Percentiles rank a stretch among this genome's conserved stretches.
Evolutionary conservation across 2,797 vertebrate species (phyloP).

Genomic region (Rhinella marina): DNA sequence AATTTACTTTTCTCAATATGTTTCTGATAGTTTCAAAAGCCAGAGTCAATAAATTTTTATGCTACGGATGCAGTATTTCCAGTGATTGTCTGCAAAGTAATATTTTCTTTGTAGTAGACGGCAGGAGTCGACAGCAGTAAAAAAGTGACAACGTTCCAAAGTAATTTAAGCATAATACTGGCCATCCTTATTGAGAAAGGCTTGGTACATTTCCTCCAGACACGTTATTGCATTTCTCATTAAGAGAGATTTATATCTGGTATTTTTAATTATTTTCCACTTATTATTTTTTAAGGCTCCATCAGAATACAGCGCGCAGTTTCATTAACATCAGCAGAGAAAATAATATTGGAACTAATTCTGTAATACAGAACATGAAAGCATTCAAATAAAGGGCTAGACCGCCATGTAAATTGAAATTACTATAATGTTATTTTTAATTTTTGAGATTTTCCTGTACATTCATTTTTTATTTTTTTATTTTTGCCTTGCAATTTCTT

Average conservation of each 20-base stretch:
- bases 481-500: background rate
- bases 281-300: conserved; percentile 53
- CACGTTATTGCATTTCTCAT: conserved; percentile 55
- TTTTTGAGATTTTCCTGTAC: conserved; percentile 23
- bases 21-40: conserved; percentile 38
- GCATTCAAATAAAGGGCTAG: conserved; percentile 8
- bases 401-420: conserved; percentile 17
- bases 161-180: conserved; percentile 41
- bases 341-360: conserved; percentile 45
- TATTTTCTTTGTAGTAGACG: conserved; percentile 34
- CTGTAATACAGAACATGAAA: conserved; percentile 23
- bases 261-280: conserved; percentile 57
- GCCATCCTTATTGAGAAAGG: conserved; percentile 32
- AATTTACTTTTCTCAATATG: conserved; percentile 40
- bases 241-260: conserved; percentile 57
- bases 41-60: conserved; percentile 38
- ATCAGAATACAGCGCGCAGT: conserved; percentile 19
- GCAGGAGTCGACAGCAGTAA: conserved; percentile 20
- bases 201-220: conserved; percentile 46
- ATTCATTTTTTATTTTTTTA: background rate
- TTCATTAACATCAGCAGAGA: conserved; percentile 48
- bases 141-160: conserved; percentile 37
- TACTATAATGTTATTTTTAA: conserved; percentile 18
- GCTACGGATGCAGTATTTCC: conserved; percentile 29
- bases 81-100: conserved; percentile 24